phyloP scores from a whole-genome alignment of 2,888 invertebrate genomes.

The Ochropleura leucogaster region DNA sequence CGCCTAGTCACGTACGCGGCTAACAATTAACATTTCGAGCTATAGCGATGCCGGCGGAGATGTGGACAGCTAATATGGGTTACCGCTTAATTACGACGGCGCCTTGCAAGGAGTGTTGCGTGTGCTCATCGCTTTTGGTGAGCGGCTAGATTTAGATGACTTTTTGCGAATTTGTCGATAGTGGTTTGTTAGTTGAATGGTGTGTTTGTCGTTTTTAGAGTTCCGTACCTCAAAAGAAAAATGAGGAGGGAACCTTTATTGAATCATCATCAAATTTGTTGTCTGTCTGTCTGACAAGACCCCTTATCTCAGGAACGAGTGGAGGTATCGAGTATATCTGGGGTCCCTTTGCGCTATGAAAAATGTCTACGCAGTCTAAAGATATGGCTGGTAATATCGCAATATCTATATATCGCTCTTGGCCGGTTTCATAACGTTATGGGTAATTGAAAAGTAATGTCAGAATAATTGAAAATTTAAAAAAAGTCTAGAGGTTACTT shows the following conservation, averaged over 20 bases:
- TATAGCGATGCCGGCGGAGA: conserved; percentile 64
- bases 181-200: conserved; percentile 16
- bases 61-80: conserved; percentile 68
- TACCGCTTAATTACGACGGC: conserved; percentile 67
- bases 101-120: conserved; percentile 60
- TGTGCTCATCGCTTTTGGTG: conserved; percentile 53
- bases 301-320: too few relatives aligned
- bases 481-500: too few relatives aligned
- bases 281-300: too few relatives aligned
- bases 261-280: too few relatives aligned
- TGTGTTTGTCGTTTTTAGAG: not conserved
- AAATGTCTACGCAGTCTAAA: too few relatives aligned
- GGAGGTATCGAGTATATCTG: too few relatives aligned
- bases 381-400: too few relatives aligned
- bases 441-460: conserved; percentile 2
- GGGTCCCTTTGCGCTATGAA: too few relatives aligned
- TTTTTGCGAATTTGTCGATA: conserved; percentile 51
- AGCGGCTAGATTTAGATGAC: conserved; percentile 57
- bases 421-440: not conserved
- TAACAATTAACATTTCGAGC: conserved; percentile 69
- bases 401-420: too few relatives aligned
- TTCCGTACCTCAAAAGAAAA: too few relatives aligned
- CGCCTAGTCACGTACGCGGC: conserved; percentile 61
- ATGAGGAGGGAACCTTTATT: too few relatives aligned
- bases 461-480: not conserved